Evolutionary conservation across 2,113 vertebrate species (phyloP), one percentile per base, ranked within the genome.

Genomic region (Pluvianellus socialis): DNA sequence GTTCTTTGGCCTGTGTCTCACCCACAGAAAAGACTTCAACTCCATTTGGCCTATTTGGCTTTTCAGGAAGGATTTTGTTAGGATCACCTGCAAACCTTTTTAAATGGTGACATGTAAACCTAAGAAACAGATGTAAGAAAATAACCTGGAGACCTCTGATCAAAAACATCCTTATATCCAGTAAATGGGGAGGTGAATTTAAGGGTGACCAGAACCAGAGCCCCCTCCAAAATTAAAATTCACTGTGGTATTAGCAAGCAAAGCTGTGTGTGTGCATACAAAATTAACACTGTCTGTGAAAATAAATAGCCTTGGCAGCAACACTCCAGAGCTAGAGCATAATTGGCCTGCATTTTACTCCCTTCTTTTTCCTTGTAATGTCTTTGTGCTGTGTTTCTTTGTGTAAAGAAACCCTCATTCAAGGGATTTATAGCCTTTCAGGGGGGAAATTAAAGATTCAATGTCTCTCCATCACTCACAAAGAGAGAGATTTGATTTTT

Each of bases 351-450:
- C 94, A 87, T 97, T 96, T 76, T 24, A 74, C 67, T 96, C 86
- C 75, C 61, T 76, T 89, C 75, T 96, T 96, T 94, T 92, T 45
- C 56, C 75, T 94, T 38, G 44, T 68, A 93, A 97, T 91, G 95
- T 96, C 97, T 96, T 98, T 84, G 94, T 97, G 93, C 95, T 66
- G 70, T 93, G 93, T 83, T 96, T 92, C 94, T 97, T 96, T 97
- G 94, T 98, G 95, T 95, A 88, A 88, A 95, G 83, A 94, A 96
- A 91, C 70, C 52, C 87, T 79, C 72, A 40, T 79, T 88, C 11
- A 73, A 70, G 79, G 87, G 76, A 84, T 97, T 98, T 94, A 95
- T 52, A 83, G 82, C 83, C 81, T 96, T 93, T 83, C 33, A 90
- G 56, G 62, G 59, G 95, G 83, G 45, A 95, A 94, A 92, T 90